Conservation (phyloP, 1,140 invertebrate genomes). For the Scaptomyza pallida region DNA sequence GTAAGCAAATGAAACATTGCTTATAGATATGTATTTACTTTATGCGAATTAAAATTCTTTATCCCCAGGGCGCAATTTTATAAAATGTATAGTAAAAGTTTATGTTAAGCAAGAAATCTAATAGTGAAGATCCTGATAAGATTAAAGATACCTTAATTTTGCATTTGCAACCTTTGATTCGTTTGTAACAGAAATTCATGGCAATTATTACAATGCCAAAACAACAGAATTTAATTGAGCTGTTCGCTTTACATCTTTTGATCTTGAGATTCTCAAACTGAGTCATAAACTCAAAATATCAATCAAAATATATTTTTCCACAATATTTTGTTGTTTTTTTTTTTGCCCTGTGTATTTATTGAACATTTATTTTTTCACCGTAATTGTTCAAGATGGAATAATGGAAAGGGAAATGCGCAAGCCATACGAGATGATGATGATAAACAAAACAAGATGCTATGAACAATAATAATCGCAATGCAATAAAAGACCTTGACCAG, state of each 20-base stretch:
- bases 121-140: too few species aligned
- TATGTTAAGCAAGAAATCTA: too few species aligned
- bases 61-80: too few species aligned
- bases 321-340: conserved; percentile 9
- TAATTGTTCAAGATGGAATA: conserved; percentile 4
- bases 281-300: conserved; percentile 55
- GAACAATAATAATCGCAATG: conserved; percentile 22
- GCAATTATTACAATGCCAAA: conserved; percentile 28
- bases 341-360: conserved; percentile 24
- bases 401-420: conserved; percentile 8
- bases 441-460: conserved; percentile 62
- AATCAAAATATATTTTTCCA: conserved; percentile 46
- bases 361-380: conserved; percentile 24
- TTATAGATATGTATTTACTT: too few species aligned
- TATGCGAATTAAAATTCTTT: too few species aligned
- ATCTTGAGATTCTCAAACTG: conserved; percentile 31
- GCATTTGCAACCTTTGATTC: background rate
- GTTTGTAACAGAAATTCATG: conserved; percentile 3
- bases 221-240: background rate
- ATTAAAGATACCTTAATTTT: too few species aligned
- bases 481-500: conserved; percentile 71
- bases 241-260: conserved; percentile 11
- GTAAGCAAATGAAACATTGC: too few species aligned
- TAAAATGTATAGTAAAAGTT: too few species aligned
- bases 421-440: conserved; percentile 37